phyloP scores from a whole-genome alignment of 1,140 invertebrate genomes.

The Batillaria attramentaria region DNA sequence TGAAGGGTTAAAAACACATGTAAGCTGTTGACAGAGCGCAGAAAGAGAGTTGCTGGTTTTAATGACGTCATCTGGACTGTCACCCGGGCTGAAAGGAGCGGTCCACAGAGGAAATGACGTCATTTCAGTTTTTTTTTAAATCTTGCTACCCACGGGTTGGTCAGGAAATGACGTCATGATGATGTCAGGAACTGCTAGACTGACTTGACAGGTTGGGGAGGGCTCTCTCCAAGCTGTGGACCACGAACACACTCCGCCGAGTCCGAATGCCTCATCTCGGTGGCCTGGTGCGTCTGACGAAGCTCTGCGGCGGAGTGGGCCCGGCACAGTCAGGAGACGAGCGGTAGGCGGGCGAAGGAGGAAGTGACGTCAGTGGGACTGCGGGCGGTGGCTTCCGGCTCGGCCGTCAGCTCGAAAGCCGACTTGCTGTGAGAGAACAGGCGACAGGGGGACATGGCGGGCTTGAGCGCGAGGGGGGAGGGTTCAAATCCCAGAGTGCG shows the following conservation, averaged over 20 bases:
- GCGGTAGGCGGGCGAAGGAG: neutral
- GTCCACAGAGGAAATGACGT: no score
- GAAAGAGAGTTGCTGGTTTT: no score
- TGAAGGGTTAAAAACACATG: no score
- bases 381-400: neutral
- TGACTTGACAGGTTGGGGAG: neutral
- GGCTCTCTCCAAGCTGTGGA: neutral
- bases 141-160: no score
- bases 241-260: neutral
- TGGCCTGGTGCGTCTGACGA: neutral
- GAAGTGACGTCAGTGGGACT: constrained; percentile 17
- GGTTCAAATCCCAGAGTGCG: constrained; percentile 25
- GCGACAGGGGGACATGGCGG: constrained; percentile 32
- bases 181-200: neutral
- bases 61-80: no score
- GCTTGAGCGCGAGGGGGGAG: constrained; percentile 12
- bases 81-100: no score
- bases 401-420: constrained; percentile 25
- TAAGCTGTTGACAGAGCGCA: no score
- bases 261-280: neutral
- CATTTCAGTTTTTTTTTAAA: no score
- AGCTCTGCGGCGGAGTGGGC: neutral
- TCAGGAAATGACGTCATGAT: no score
- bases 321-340: constrained; percentile 9
- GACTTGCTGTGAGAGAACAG: constrained; percentile 35